Percentiles rank a stretch among this genome's conserved stretches.
Evolutionary conservation across 2,797 vertebrate genomes (phyloP).

Genomic region (Chloroceryle amazona): DNA sequence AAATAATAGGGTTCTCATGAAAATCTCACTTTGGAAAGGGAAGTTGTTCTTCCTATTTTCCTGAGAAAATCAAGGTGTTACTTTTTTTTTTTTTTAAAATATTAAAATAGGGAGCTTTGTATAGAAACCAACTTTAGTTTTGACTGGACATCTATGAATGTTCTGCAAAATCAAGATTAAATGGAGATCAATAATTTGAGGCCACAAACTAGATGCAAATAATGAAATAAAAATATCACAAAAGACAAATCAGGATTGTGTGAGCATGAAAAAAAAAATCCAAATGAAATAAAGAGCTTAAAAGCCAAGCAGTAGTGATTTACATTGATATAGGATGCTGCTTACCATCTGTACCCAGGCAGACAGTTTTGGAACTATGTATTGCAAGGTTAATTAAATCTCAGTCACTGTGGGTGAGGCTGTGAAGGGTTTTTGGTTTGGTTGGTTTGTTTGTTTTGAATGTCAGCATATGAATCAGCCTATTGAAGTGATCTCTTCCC

Average conservation of each 20-base stretch:
- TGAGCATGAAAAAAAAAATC: neutral
- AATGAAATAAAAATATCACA: neutral
- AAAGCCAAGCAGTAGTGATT: neutral
- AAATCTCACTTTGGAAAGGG: neutral
- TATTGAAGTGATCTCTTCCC: neutral
- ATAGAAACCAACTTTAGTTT: neutral
- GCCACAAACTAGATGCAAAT: neutral
- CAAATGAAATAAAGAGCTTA: neutral
- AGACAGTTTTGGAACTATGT: neutral
- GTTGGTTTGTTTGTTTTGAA: neutral
- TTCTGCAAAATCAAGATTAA: neutral
- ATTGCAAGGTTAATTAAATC: neutral
- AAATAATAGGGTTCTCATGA: constrained; percentile 12
- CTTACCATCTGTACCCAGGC: neutral
- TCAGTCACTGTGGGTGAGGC: neutral
- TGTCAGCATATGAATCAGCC: neutral
- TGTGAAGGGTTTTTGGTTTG: neutral
- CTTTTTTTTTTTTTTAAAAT: neutral
- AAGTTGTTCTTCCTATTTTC: neutral
- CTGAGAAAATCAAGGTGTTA: neutral
- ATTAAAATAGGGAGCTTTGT: neutral
- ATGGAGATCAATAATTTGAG: neutral
- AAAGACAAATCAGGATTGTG: neutral
- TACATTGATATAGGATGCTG: neutral
- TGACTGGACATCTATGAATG: neutral